Evolutionary conservation across 2,888 invertebrate species (phyloP), one percentile per base, ranked within the genome.

Genomic region (Drosophila sordidula): DNA sequence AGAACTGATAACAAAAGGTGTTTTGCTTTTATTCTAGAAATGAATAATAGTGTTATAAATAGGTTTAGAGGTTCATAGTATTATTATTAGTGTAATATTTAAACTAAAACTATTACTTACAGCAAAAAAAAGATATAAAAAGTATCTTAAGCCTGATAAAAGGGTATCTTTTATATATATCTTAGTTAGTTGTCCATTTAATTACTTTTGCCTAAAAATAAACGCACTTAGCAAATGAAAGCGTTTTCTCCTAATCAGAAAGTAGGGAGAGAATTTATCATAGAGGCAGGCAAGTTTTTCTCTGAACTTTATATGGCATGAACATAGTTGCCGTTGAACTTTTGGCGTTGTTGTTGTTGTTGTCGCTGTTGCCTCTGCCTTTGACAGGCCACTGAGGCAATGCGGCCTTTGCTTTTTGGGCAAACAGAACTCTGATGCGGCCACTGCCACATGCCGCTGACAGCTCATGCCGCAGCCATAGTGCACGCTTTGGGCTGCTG

Each of bases 401-500:
- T 44, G 61, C 34, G 14, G 38, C 44, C 44, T 55, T 34, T 58
- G 38, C 42, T 75, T 75, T 72, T 65, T 39, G 69, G 50, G 2
- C 59, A 51, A 45, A 62, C 18, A 38, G 41, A 42, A 42, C 51
- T 41, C 46, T 57, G 67, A 34, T 12, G 12, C 4, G 34, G 4
- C 12, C 32, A 22, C 34, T 22, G 56, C 25, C 55, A 45, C 51
- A 41, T 57, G 80, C 26, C 26, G 1, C n/a, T 69, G 75, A 78
- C 82, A 78, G 74, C 71, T 71, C 69, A 62, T 56, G 66, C 74
- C 68, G 55, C 66, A 29, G 55, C 73, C 52, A 41, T 39, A 66
- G 50, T 63, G 58, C 70, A 77, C 67, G 83, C 76, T 82, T 79
- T 88, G 83, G 74, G 69, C 57, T 39, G 66, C 64, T 82, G 83